Percentiles rank a stretch among this genome's conserved stretches.
phyloP scores from a whole-genome alignment of 1,140 invertebrate species.

The Lysiphlebus fabarum region DNA sequence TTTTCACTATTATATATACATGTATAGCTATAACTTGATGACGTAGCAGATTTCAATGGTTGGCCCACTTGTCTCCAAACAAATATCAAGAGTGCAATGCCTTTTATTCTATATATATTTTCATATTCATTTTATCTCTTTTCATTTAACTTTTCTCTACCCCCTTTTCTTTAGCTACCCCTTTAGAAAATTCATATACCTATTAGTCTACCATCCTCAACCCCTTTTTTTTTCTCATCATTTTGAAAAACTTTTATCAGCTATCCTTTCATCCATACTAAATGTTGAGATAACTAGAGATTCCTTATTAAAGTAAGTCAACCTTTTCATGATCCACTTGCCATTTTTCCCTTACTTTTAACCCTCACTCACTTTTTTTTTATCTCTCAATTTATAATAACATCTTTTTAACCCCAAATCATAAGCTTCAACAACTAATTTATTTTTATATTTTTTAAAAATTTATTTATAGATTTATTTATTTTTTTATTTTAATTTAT shows the following conservation, averaged over 20 bases:
- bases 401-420: too few relatives aligned
- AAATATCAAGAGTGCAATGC: background rate
- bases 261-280: too few relatives aligned
- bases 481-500: too few relatives aligned
- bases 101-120: constrained; percentile 1
- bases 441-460: too few relatives aligned
- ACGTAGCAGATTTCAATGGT: constrained; percentile 26
- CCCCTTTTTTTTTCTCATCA: too few relatives aligned
- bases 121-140: background rate
- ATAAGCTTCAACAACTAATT: too few relatives aligned
- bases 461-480: too few relatives aligned
- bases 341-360: too few relatives aligned
- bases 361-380: too few relatives aligned
- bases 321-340: constrained; percentile 13
- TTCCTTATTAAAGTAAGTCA: constrained; percentile 14
- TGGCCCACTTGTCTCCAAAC: constrained; percentile 21
- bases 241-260: too few relatives aligned
- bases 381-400: too few relatives aligned
- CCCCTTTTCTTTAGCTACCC: background rate
- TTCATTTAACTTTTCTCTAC: too few relatives aligned
- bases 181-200: constrained; percentile 6
- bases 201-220: background rate
- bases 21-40: constrained; percentile 12
- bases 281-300: background rate
- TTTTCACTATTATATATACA: constrained; percentile 7